These are phyloP conservation scores for Maniola hyperantus DNA, from an alignment of 2,888 invertebrate species.

Conservation along the genomic window DNA sequence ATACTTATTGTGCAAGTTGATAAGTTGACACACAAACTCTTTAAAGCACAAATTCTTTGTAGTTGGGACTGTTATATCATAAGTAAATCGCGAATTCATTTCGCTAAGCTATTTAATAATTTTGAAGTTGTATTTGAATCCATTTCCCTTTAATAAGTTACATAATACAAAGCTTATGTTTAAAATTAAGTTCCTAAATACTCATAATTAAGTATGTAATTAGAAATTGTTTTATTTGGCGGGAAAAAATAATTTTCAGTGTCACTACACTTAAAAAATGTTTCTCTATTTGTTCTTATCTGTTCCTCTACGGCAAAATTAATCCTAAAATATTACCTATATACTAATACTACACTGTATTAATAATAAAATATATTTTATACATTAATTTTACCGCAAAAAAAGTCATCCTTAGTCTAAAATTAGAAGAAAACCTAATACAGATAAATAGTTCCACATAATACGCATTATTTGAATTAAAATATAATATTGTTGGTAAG, in stretches of 20 bases:
- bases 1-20: background rate
- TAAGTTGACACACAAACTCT: background rate
- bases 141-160: background rate
- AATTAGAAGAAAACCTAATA: conserved; percentile 37
- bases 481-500: conserved; percentile 20
- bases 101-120: background rate
- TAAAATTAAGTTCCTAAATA: conserved; percentile 6
- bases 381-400: conserved; percentile 38
- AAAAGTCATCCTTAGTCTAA: conserved; percentile 22
- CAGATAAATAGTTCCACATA: conserved; percentile 34
- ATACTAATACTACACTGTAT: conserved; percentile 38
- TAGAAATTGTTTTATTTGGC: conserved; percentile 34
- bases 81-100: background rate
- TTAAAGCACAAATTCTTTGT: background rate
- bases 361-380: conserved; percentile 41
- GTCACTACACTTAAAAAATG: conserved; percentile 25
- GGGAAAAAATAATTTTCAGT: conserved; percentile 30
- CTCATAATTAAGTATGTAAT: conserved; percentile 23
- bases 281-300: conserved; percentile 15
- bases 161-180: background rate
- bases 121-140: background rate
- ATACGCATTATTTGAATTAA: conserved; percentile 35
- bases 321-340: conserved; percentile 40
- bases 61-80: background rate
- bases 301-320: conserved; percentile 36